Conservation (phyloP, 2,113 vertebrate species). For the Macquaria ambigua region DNA sequence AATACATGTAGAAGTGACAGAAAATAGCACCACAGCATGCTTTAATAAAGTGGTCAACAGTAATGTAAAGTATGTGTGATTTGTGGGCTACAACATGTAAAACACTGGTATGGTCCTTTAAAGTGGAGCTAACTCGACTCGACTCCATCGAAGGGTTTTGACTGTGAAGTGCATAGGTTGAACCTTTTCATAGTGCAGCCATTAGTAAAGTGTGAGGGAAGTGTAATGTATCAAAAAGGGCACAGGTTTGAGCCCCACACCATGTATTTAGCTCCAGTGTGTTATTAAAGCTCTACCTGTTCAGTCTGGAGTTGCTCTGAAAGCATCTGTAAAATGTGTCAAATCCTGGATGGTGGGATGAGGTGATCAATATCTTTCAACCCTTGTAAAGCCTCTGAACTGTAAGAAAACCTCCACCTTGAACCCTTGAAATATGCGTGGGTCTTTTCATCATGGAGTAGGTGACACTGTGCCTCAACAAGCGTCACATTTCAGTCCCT, state of each 20-base stretch:
- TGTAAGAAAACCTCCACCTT: background rate
- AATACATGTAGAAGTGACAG: background rate
- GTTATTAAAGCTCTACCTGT: background rate
- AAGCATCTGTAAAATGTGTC: background rate
- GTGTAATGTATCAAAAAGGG: background rate
- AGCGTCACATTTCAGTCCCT: background rate
- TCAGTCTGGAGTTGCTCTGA: background rate
- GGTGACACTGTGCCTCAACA: slow-evolving; percentile 22
- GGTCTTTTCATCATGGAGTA: slow-evolving; percentile 12
- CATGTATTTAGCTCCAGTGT: too few species aligned
- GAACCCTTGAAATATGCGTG: background rate
- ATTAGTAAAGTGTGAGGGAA: background rate
- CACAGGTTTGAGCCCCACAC: too few species aligned
- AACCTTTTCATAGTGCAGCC: background rate
- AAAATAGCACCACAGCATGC: background rate
- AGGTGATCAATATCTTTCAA: background rate
- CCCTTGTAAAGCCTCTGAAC: background rate
- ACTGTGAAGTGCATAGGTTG: too few species aligned
- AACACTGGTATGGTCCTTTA: background rate
- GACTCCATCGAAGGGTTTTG: too few species aligned
- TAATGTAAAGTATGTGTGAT: background rate
- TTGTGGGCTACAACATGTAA: background rate
- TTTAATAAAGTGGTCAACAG: background rate
- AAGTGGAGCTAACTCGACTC: background rate
- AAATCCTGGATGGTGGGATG: background rate